Conservation (phyloP, 2,797 vertebrate species). For the Phoeniculus purpureus region DNA sequence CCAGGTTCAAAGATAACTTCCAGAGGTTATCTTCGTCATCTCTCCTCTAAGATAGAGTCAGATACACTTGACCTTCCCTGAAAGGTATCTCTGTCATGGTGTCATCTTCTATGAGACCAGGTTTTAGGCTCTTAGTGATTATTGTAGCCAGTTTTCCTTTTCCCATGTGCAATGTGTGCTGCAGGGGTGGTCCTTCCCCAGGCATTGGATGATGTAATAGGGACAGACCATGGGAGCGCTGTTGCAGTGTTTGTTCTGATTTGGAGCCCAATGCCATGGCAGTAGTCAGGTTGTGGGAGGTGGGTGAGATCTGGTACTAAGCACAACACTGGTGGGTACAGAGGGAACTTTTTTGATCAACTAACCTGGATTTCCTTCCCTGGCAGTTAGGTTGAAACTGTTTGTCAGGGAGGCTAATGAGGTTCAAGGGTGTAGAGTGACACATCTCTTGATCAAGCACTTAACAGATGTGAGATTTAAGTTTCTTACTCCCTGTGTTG, state of each 20-base stretch:
- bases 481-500: not conserved
- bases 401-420: not conserved
- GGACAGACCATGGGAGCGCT: not conserved
- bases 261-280: fast-evolving
- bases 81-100: not conserved
- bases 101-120: not conserved
- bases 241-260: fast-evolving
- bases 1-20: not conserved
- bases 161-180: not conserved
- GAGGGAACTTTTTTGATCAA: not conserved
- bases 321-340: too few species aligned
- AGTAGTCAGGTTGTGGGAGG: not conserved
- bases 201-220: not conserved
- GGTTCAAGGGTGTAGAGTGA: not conserved
- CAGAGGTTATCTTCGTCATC: not conserved
- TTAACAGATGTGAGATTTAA: not conserved
- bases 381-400: not conserved
- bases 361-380: not conserved
- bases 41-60: not conserved
- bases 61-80: not conserved
- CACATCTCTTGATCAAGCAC: not conserved
- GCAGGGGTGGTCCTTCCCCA: not conserved
- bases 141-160: not conserved
- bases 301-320: not conserved
- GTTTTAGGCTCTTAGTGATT: not conserved